Conservation (phyloP, 2,888 invertebrate species). For the Alloplasta piceator region DNA sequence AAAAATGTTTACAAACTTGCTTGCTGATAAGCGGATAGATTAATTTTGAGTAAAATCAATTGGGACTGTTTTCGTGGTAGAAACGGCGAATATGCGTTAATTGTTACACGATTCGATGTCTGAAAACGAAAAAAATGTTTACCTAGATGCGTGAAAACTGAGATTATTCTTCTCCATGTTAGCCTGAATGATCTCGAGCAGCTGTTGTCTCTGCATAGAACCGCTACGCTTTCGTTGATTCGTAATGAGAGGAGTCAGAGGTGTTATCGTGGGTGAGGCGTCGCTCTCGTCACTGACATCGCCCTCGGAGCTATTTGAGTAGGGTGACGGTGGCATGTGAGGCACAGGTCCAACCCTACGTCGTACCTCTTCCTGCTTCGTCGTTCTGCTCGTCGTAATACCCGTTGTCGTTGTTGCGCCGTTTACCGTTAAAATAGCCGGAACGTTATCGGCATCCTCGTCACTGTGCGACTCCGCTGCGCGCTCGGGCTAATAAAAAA, state of each 20-base stretch:
- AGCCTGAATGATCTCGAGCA: constrained; percentile 94
- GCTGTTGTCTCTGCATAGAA: constrained; percentile 91
- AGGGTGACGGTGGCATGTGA: constrained; percentile 80
- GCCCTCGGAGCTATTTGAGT: constrained; percentile 81
- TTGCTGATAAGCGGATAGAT: too few species aligned
- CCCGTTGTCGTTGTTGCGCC: constrained; percentile 76
- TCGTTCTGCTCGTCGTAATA: constrained; percentile 67
- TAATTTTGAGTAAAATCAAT: too few species aligned
- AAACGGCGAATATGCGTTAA: too few species aligned
- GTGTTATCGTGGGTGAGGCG: constrained; percentile 78
- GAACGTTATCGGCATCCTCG: constrained; percentile 80
- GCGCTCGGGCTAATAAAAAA: constrained; percentile 82
- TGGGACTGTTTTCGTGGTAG: too few species aligned
- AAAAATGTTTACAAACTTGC: too few species aligned
- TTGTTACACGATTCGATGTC: not conserved
- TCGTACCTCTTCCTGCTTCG: constrained; percentile 81
- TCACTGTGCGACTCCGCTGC: constrained; percentile 83
- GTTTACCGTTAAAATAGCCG: constrained; percentile 67
- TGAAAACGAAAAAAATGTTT: constrained; percentile 72
- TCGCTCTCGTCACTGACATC: constrained; percentile 81
- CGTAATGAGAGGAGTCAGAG: constrained; percentile 83
- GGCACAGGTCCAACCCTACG: constrained; percentile 79
- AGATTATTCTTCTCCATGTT: constrained; percentile 96
- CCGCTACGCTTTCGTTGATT: constrained; percentile 87
- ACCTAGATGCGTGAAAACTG: constrained; percentile 93